These are phyloP conservation scores for Neolamprologus ventralis DNA, from an alignment of 2,113 vertebrate species.

Conservation along the genomic window DNA sequence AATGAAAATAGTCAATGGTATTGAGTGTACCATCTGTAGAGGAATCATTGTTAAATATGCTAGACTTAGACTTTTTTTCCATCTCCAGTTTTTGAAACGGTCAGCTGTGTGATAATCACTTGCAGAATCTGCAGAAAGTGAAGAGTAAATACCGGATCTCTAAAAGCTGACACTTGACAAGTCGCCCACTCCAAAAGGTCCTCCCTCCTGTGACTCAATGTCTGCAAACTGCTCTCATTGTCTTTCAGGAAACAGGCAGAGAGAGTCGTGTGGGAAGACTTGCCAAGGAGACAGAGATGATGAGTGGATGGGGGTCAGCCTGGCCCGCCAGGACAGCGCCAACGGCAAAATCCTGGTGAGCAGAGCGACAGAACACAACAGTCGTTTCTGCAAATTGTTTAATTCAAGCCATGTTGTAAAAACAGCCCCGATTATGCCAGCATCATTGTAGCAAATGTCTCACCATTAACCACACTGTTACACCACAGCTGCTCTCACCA, in stretches of 20 bases:
- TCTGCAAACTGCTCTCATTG: conserved; percentile 37
- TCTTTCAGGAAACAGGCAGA: conserved; percentile 79
- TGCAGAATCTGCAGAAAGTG: neutral
- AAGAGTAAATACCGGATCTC: neutral
- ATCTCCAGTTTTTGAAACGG: neutral
- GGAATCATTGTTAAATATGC: neutral
- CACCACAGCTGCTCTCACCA: conserved; percentile 45
- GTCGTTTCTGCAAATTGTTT: neutral
- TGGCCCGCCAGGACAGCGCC: conserved; percentile 84
- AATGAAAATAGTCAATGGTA: neutral
- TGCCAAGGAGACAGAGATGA: conserved; percentile 89
- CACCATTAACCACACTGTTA: conserved; percentile 18
- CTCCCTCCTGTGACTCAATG: conserved; percentile 16
- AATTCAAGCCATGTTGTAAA: conserved; percentile 45
- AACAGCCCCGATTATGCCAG: conserved; percentile 9
- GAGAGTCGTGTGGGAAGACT: conserved; percentile 87
- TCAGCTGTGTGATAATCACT: neutral
- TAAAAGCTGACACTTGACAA: neutral
- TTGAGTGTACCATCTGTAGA: neutral
- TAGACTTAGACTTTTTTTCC: neutral
- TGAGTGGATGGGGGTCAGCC: conserved; percentile 98
- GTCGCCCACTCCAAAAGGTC: neutral
- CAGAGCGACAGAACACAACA: neutral
- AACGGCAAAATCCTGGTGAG: conserved; percentile 88
- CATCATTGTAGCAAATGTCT: conserved; percentile 52